Evolutionary conservation across 2,113 vertebrate species (phyloP).

Genomic region (Hippocampus barbouri): DNA sequence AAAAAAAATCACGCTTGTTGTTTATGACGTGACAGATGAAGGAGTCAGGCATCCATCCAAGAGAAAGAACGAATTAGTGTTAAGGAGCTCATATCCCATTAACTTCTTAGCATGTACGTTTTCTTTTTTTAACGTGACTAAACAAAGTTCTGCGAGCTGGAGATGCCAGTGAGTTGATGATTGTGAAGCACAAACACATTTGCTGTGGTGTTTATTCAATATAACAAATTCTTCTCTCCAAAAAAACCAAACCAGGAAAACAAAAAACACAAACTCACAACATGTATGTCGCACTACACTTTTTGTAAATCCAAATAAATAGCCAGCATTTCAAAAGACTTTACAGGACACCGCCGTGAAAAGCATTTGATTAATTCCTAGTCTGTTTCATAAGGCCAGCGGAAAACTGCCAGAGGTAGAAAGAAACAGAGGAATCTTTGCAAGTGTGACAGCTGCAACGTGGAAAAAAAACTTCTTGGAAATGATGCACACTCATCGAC

Average conservation of each 20-base stretch:
- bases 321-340: background rate
- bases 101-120: slow-evolving; percentile 46
- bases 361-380: background rate
- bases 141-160: slow-evolving; percentile 12
- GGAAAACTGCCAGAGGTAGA: slow-evolving; percentile 1
- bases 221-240: slow-evolving; percentile 32
- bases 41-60: background rate
- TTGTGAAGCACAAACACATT: background rate
- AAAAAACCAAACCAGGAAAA: slow-evolving; percentile 12
- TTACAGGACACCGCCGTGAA: background rate
- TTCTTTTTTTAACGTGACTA: slow-evolving; percentile 42
- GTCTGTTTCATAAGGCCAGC: background rate
- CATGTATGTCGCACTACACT: background rate
- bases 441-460: background rate
- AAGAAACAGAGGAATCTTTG: background rate
- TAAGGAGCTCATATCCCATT: slow-evolving; percentile 45
- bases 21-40: no score
- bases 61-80: background rate
- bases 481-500: background rate
- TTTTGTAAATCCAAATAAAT: slow-evolving; percentile 4
- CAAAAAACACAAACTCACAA: background rate
- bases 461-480: background rate
- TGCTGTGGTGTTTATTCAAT: slow-evolving; percentile 43
- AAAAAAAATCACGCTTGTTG: no score
- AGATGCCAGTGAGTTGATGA: background rate